A percentile compares a stretch with the other conserved stretches of the same genome.
Conservation (phyloP, 2,113 vertebrate genomes). For the Indicator indicator region DNA sequence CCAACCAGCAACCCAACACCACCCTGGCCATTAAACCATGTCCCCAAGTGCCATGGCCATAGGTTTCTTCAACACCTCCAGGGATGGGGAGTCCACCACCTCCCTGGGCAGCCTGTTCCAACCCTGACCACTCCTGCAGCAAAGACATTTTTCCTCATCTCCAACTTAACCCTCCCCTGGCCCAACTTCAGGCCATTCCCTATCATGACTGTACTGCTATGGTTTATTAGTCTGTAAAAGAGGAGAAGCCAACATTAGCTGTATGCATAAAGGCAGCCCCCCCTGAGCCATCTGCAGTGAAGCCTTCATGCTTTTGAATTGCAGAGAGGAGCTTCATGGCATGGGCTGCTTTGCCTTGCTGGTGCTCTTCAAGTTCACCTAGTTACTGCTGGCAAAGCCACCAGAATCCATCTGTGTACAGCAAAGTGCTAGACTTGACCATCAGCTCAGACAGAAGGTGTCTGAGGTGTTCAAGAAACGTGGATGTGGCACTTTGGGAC, state of each 20-base stretch:
- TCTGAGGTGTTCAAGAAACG: too few relatives aligned
- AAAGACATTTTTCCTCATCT: too few relatives aligned
- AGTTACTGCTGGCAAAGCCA: not conserved
- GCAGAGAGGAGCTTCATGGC: not conserved
- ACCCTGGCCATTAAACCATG: too few relatives aligned
- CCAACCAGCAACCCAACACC: too few relatives aligned
- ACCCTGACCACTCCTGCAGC: too few relatives aligned
- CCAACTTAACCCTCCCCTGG: too few relatives aligned
- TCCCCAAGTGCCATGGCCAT: too few relatives aligned
- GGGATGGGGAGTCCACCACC: too few relatives aligned
- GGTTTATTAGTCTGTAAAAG: not conserved
- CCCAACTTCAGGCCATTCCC: too few relatives aligned
- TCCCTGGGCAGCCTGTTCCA: too few relatives aligned
- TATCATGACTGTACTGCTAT: not conserved
- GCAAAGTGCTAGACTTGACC: not conserved
- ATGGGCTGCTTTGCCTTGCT: not conserved
- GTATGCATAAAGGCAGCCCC: not conserved
- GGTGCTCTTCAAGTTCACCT: not conserved
- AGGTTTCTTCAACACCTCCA: too few relatives aligned
- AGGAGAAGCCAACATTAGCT: not conserved
- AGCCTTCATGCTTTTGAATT: accelerated
- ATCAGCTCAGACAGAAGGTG: not conserved
- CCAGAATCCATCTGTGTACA: not conserved
- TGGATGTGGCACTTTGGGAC: too few relatives aligned
- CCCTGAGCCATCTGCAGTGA: not conserved